Base-by-base conservation (phyloP, 2,888 invertebrate genomes). In the Spialia ferax region DNA sequence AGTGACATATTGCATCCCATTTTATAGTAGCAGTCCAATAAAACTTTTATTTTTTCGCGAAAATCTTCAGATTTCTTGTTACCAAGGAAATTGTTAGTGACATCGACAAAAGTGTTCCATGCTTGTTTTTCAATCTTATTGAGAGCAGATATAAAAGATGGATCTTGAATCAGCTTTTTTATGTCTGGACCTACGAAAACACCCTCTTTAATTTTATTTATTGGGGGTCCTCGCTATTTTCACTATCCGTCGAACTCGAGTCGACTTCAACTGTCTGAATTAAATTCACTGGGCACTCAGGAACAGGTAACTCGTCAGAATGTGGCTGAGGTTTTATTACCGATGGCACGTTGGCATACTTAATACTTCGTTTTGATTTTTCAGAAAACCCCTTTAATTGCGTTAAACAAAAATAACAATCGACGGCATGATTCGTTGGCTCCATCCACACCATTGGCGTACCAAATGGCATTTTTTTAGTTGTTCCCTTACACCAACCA, bases 361-460 rank as follows among this genome's bases (percentile, higher is more conserved):
- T 15, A 45, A 45, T 45, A 35, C 13, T 13, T 35, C 35, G 45
- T 45, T 45, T 45, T 18, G 45, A 45, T 45, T 45, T 45, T 45
- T 45, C 18, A 18, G 45, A 45, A 45, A 45, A 45, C 45, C 45
- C 45, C 18, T 45, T 45, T 18, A 45, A 15, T 18, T 15, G 15
- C 45, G 45, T 45, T 18, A 45, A 18, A 45, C 45, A 45, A 18
- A 45, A 45, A 18, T 45, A 45, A 45, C 45, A 45, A 18, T 45
- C 45, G 8, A 18, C 45, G 15, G 18, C 45, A 18, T 45, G 45
- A 45, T 45, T 45, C 18, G 15, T 45, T 15, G 45, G 18, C 18
- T 45, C 45, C 6, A 6, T 15, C 15, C 18, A 45, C 18, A 18
- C n/a, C 45, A 45, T 45, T 15, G 45, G 45, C 18, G 18, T 18